Percentiles rank a stretch among this genome's conserved stretches.
phyloP scores from a whole-genome alignment of 2,888 invertebrate genomes.

The Chrysodeixis includens region DNA sequence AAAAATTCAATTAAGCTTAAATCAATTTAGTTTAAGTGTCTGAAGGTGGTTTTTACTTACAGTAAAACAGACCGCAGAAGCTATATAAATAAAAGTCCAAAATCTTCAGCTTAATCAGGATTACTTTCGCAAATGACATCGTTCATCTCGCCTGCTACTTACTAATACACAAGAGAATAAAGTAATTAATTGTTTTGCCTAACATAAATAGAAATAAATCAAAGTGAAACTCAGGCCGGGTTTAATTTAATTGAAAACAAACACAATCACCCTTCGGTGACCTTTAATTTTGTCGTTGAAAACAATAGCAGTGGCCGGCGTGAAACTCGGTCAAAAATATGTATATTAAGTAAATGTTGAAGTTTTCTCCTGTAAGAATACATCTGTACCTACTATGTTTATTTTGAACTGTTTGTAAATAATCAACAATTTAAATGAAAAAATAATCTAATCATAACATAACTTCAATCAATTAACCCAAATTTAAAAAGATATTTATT shows the following conservation, averaged over 20 bases:
- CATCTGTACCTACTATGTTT: too few species aligned
- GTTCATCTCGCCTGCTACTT: not conserved
- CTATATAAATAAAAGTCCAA: too few species aligned
- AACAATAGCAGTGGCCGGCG: conserved; percentile 28
- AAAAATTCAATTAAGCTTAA: too few species aligned
- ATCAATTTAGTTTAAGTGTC: too few species aligned
- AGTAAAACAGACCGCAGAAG: too few species aligned
- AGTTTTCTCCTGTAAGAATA: conserved; percentile 15
- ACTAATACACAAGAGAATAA: not conserved
- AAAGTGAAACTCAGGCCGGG: conserved; percentile 40
- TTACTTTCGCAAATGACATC: not conserved
- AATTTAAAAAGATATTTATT: too few species aligned
- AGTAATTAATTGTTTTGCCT: not conserved
- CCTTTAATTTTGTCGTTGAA: conserved; percentile 42
- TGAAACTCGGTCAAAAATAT: conserved; percentile 24
- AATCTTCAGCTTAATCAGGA: too few species aligned
- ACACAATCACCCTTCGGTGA: conserved; percentile 59
- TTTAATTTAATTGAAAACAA: conserved; percentile 68
- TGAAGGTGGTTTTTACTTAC: too few species aligned
- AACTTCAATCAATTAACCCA: too few species aligned
- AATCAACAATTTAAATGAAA: too few species aligned
- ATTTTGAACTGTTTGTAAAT: too few species aligned
- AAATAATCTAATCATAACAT: too few species aligned
- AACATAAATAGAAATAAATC: conserved; percentile 49
- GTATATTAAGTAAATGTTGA: conserved; percentile 25